These are phyloP conservation scores for Orthonevra nobilis DNA, from an alignment of 2,888 invertebrate genomes.

Conservation along the genomic window DNA sequence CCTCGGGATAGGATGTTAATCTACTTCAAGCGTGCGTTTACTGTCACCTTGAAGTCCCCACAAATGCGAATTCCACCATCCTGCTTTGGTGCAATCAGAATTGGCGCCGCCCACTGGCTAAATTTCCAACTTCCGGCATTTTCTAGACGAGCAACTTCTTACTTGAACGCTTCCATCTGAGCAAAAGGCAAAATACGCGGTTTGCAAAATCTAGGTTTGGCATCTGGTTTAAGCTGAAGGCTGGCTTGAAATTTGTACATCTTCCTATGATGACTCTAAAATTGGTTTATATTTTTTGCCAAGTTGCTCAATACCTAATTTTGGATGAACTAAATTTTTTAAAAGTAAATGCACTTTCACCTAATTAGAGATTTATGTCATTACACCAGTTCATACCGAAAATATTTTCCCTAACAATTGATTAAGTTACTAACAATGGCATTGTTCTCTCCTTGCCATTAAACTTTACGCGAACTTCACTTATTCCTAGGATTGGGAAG, in stretches of 20 bases:
- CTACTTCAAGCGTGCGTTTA: conserved; percentile 72
- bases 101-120: conserved; percentile 75
- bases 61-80: conserved; percentile 71
- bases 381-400: too few species aligned
- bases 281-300: too few species aligned
- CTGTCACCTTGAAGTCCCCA: conserved; percentile 70
- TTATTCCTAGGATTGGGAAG: conserved; percentile 13
- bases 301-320: too few species aligned
- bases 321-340: too few species aligned
- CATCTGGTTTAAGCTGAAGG: conserved; percentile 61
- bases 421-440: conserved; percentile 23
- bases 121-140: conserved; percentile 53
- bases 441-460: background rate
- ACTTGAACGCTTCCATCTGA: conserved; percentile 43
- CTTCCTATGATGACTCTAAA: too few species aligned
- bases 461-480: conserved; percentile 15
- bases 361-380: too few species aligned
- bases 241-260: conserved; percentile 31
- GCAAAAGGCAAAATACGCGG: conserved; percentile 71
- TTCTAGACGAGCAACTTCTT: conserved; percentile 62
- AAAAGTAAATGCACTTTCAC: too few species aligned
- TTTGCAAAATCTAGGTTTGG: conserved; percentile 60
- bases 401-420: too few species aligned
- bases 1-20: conserved; percentile 72
- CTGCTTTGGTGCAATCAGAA: conserved; percentile 74